phyloP scores from a whole-genome alignment of 2,113 vertebrate species.

The Gambusia holbrooki region DNA sequence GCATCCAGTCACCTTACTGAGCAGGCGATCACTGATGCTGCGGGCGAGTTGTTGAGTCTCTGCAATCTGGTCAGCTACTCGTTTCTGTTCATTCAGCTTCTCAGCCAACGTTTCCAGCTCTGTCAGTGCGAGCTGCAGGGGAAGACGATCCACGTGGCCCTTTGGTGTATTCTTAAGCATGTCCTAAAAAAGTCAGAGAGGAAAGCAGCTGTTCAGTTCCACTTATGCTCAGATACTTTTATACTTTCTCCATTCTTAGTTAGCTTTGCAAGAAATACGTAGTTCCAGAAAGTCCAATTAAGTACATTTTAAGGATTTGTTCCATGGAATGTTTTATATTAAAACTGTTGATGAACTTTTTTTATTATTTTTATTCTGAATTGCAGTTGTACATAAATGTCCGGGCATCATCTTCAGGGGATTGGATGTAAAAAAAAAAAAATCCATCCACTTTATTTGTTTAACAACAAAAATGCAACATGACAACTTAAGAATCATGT shows the following conservation, averaged over 20 bases:
- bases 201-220: constrained; percentile 10
- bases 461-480: no score
- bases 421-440: no score
- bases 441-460: no score
- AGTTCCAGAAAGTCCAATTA: neutral
- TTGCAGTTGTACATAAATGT: no score
- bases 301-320: neutral
- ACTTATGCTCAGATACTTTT: neutral
- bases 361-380: no score
- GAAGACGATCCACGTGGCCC: constrained; percentile 90
- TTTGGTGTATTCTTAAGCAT: constrained; percentile 96
- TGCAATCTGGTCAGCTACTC: constrained; percentile 91
- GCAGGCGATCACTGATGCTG: constrained; percentile 90
- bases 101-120: constrained; percentile 94
- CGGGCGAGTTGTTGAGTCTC: constrained; percentile 95
- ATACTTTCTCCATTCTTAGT: neutral
- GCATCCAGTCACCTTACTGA: constrained; percentile 86
- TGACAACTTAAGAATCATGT: no score
- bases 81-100: constrained; percentile 96
- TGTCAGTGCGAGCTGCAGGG: constrained; percentile 93
- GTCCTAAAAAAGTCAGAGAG: constrained; percentile 80
- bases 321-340: neutral
- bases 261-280: neutral
- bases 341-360: no score
- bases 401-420: no score